Evolutionary conservation across 2,113 vertebrate species (phyloP).

Genomic region (Bagarius yarrelli): DNA sequence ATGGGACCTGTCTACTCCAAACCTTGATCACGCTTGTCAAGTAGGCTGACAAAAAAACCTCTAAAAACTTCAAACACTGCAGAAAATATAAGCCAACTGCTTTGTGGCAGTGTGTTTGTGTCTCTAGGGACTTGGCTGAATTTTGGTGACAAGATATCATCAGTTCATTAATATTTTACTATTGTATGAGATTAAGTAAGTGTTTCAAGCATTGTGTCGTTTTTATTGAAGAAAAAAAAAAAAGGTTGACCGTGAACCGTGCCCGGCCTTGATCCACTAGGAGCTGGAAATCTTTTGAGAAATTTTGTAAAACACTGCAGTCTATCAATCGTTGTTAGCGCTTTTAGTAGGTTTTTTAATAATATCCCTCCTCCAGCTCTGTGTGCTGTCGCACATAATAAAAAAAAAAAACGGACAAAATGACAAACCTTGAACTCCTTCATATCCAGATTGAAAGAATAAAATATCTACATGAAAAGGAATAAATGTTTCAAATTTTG

Average conservation of each 20-base stretch:
- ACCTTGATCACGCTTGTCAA: constrained; percentile 11
- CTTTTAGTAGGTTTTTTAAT: constrained; percentile 28
- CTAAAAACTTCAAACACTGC: constrained; percentile 41
- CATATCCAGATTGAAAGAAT: not conserved
- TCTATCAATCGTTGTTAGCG: constrained; percentile 14
- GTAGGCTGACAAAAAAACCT: constrained; percentile 22
- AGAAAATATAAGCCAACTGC: constrained; percentile 21
- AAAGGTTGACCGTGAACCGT: not conserved
- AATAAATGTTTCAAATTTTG: not conserved
- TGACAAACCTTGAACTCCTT: not conserved
- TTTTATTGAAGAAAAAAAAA: not conserved
- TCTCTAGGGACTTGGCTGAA: constrained; percentile 44
- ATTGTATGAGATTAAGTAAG: not conserved
- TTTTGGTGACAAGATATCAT: constrained; percentile 33
- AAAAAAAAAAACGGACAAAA: constrained; percentile 3
- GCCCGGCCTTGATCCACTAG: not conserved
- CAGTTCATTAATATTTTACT: constrained; percentile 45
- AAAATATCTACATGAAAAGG: not conserved
- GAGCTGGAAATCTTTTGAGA: constrained; percentile 3
- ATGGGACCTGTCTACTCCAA: constrained; percentile 4
- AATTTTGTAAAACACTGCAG: constrained; percentile 7
- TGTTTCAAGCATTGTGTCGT: constrained; percentile 28
- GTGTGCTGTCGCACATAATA: not conserved
- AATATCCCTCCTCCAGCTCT: constrained; percentile 14
- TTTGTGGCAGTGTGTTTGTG: too few species aligned